These are phyloP conservation scores for Anguilla obscura DNA, from an alignment of 2,797 vertebrate genomes.

Conservation along the genomic window DNA sequence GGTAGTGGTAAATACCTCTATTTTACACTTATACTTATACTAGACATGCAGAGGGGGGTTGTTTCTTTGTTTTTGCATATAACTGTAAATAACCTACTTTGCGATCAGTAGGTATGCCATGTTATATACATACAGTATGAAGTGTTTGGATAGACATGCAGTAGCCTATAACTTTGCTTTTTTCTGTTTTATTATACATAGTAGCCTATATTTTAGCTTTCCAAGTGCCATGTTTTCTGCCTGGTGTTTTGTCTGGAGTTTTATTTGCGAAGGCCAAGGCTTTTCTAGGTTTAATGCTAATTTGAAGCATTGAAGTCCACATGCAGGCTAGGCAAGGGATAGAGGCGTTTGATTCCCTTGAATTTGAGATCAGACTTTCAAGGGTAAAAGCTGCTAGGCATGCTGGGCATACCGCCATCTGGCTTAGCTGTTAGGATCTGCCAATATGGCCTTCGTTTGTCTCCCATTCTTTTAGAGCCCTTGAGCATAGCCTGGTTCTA, in stretches of 20 bases:
- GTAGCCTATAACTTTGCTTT: constrained; percentile 46
- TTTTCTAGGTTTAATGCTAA: background rate
- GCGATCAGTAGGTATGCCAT: constrained; percentile 38
- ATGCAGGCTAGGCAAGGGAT: background rate
- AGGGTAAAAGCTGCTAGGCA: background rate
- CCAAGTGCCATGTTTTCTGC: constrained; percentile 50
- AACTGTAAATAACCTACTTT: constrained; percentile 37
- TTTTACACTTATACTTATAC: constrained; percentile 32
- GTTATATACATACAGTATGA: constrained; percentile 54
- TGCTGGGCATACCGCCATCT: background rate
- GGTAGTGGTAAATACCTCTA: background rate
- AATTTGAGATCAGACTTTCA: constrained; percentile 3
- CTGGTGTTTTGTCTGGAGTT: constrained; percentile 14
- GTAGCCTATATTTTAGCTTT: constrained; percentile 33
- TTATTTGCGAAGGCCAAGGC: background rate
- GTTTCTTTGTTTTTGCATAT: constrained; percentile 30
- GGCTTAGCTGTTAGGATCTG: background rate
- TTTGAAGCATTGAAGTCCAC: constrained; percentile 11
- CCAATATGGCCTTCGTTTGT: constrained; percentile 21
- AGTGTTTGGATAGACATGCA: constrained; percentile 54
- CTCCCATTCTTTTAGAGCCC: background rate
- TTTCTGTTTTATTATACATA: background rate
- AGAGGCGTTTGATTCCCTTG: background rate
- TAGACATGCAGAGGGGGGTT: constrained; percentile 17
- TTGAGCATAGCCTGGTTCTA: background rate